These are phyloP conservation scores for Urocitellus parryii DNA, from an alignment of 2,113 vertebrate species.

Conservation along the genomic window DNA sequence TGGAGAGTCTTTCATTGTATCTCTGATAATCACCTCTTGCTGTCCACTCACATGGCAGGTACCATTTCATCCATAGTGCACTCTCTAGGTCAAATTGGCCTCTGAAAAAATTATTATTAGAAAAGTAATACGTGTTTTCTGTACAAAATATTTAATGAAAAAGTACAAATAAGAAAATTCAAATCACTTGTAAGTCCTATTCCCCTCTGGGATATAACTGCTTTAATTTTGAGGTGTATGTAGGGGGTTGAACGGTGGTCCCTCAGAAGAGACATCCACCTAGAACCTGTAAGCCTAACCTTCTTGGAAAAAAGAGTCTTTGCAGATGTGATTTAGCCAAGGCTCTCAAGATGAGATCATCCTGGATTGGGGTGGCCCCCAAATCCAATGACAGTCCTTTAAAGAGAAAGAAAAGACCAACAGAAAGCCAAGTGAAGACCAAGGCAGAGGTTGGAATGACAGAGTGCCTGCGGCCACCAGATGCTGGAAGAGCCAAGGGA, in stretches of 20 bases:
- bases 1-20: not conserved
- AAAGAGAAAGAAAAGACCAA: not conserved
- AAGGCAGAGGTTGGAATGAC: not conserved
- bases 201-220: not conserved
- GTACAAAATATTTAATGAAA: slow-evolving; percentile 21
- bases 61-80: not conserved
- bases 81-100: no score
- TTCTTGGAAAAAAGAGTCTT: not conserved
- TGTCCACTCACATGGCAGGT: not conserved
- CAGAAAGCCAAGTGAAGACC: not conserved
- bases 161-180: not conserved
- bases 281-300: not conserved
- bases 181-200: not conserved
- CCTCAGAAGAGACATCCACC: not conserved
- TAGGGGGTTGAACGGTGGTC: not conserved
- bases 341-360: not conserved
- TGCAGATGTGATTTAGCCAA: not conserved
- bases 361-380: not conserved
- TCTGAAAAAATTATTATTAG: not conserved
- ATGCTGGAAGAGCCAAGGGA: no score
- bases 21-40: not conserved
- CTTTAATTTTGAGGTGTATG: not conserved
- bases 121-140: not conserved
- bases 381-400: not conserved
- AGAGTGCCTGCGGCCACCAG: no score